Base-by-base conservation (phyloP, 2,888 invertebrate species). In the Mellilla xanthometata region DNA sequence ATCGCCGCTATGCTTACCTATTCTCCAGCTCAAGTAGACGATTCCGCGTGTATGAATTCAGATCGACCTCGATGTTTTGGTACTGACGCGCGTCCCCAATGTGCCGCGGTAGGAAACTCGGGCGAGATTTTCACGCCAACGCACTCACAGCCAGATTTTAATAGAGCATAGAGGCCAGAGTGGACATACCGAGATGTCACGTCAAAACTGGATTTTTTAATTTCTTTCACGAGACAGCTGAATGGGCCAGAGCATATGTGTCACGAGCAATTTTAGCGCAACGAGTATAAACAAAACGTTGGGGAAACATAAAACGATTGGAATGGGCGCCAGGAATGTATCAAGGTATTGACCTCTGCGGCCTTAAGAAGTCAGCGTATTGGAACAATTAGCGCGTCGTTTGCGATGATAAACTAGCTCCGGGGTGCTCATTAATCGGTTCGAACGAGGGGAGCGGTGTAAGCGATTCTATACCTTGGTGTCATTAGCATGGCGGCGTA, bases 1-100 rank as follows among this genome's bases (percentile, higher is more conserved):
- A 87, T 87, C 84, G 79, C 68, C 54, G 63, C 77, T 72, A 80
- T 79, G 81, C 81, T 82, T 82, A 81, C 81, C 81, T 83, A 80
- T 82, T 80, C 78, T 82, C 79, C 76, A 78, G 76, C 60, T 65
- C 59, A 66, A 76, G 75, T 73, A 71, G 72, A 74, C 68, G 70
- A 78, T 70, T 73, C 75, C 71, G 72, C 68, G 70, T 73, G 72
- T 72, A 76, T 75, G 80, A 79, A 77, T 78, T 76, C 61, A 73
- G 69, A 69, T 60, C 73, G 78, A 65, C 77, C 81, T 72, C 74
- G 72, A 71, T 78, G 81, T 79, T 76, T 78, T 78, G 81, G 77
- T 77, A 68, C 67, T 80, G 83, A 83, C 83, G 82, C 67, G 74
- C 71, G 83, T 65, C 76, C 84, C 70, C 70, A 74, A 77, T 79